Percentiles rank a stretch among this genome's conserved stretches.
Evolutionary conservation across 2,113 vertebrate genomes (phyloP).

Genomic region (Lipophrys pholis): DNA sequence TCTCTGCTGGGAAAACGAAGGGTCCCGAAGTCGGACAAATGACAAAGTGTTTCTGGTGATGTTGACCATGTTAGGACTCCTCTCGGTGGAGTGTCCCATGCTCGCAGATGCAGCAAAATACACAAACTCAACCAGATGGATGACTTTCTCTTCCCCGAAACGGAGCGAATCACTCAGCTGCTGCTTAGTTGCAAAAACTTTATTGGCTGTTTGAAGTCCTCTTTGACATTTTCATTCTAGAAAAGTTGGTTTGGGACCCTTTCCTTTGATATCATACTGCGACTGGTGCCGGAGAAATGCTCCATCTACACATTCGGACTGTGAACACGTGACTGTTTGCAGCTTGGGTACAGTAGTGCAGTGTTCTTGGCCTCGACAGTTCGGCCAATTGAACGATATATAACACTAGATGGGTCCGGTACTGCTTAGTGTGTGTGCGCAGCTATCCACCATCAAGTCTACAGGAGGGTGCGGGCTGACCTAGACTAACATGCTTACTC

Average conservation of each 20-base stretch:
- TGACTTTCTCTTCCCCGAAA: background rate
- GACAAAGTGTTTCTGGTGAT: background rate
- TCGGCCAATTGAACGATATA: conserved; percentile 39
- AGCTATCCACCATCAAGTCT: conserved; percentile 62
- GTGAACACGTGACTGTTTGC: conserved; percentile 69
- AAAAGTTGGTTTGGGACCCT: conserved; percentile 71
- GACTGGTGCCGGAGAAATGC: conserved; percentile 39
- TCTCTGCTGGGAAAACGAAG: conserved; percentile 6
- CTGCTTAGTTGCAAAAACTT: conserved; percentile 74
- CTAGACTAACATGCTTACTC: conserved; percentile 78
- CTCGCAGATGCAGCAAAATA: conserved; percentile 4
- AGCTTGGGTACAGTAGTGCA: conserved; percentile 67
- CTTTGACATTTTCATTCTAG: conserved; percentile 74
- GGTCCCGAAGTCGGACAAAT: conserved; percentile 7
- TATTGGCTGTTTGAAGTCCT: conserved; percentile 74
- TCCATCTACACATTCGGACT: conserved; percentile 49
- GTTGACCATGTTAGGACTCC: conserved; percentile 21
- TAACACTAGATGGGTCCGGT: conserved; percentile 53
- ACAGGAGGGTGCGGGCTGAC: conserved; percentile 66
- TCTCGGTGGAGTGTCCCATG: background rate
- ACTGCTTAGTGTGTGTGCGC: conserved; percentile 29
- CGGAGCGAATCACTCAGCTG: conserved; percentile 18
- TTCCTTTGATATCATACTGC: conserved; percentile 53
- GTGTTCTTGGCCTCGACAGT: conserved; percentile 38
- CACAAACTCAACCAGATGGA: background rate